phyloP scores from a whole-genome alignment of 1,140 invertebrate species.

The Atopsyche davidsoni region DNA sequence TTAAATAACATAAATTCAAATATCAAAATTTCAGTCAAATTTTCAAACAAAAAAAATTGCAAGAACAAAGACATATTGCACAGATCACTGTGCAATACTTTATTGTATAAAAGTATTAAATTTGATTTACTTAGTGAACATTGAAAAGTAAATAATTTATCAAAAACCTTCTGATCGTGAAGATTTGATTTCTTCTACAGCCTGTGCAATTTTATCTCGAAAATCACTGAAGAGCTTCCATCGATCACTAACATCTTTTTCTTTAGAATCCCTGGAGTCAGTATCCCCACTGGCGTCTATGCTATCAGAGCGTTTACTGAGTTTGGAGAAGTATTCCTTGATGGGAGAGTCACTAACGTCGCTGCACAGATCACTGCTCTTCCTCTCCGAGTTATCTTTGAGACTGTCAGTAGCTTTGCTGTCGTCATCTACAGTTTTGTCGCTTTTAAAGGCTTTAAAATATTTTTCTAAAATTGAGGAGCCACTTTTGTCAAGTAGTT shows the following conservation, averaged over 20 bases:
- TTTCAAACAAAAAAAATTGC: too few relatives aligned
- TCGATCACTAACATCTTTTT: slow-evolving; percentile 39
- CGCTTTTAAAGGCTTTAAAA: slow-evolving; percentile 44
- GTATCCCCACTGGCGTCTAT: slow-evolving; percentile 30
- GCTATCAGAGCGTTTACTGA: slow-evolving; percentile 36
- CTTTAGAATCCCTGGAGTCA: slow-evolving; percentile 41
- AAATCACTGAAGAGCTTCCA: slow-evolving; percentile 50
- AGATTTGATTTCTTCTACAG: slow-evolving; percentile 49
- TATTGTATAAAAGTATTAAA: too few relatives aligned
- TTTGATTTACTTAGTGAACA: too few relatives aligned
- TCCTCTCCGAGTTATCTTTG: slow-evolving; percentile 23
- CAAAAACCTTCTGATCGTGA: slow-evolving; percentile 39
- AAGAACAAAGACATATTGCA: too few relatives aligned
- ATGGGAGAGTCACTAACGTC: slow-evolving; percentile 46
- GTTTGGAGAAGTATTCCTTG: slow-evolving; percentile 46
- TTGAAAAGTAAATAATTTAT: slow-evolving; percentile 11
- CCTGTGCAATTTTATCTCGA: slow-evolving; percentile 47
- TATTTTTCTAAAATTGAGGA: slow-evolving; percentile 48
- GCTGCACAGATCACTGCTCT: slow-evolving; percentile 31
- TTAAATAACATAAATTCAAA: background rate
- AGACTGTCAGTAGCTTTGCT: slow-evolving; percentile 28
- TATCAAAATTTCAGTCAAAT: too few relatives aligned
- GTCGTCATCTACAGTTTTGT: slow-evolving; percentile 41
- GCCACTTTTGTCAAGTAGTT: slow-evolving; percentile 36
- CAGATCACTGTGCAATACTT: too few relatives aligned